These are phyloP conservation scores for Doris montereyensis DNA, from an alignment of 2,888 invertebrate species.

Conservation along the genomic window DNA sequence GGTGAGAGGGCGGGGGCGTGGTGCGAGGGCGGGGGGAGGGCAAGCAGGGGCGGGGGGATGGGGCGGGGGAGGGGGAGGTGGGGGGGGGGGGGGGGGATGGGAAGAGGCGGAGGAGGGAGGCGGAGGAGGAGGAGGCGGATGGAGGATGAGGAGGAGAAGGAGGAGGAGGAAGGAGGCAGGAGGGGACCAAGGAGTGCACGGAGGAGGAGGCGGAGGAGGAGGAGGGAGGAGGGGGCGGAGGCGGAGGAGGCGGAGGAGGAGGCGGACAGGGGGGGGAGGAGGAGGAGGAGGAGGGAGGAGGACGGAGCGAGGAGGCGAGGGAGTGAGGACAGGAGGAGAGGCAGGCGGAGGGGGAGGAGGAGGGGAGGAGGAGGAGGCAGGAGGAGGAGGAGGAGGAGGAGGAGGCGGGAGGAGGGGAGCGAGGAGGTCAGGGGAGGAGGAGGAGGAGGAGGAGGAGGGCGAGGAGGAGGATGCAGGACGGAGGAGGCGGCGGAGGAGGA, in stretches of 20 bases:
- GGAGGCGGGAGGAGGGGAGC: not conserved
- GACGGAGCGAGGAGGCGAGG: not conserved
- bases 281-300: no score
- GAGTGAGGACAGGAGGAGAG: not conserved
- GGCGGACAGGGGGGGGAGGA: no score
- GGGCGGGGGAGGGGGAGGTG: not conserved
- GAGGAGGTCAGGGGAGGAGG: not conserved
- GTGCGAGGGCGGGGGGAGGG: not conserved
- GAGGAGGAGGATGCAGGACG: no score
- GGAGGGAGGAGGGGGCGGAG: not conserved
- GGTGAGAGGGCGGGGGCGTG: not conserved
- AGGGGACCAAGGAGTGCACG: not conserved
- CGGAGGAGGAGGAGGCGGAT: no score
- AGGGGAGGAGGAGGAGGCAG: not conserved
- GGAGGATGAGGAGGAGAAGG: not conserved
- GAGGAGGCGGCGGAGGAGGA: no score
- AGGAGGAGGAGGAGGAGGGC: conserved; percentile 18
- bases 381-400: not conserved
- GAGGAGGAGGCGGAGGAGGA: not conserved
- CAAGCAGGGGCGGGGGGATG: not conserved
- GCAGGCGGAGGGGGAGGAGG: not conserved
- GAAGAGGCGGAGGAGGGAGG: not conserved
- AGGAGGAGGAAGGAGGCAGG: not conserved
- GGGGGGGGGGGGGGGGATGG: no score
- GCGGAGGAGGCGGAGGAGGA: not conserved